Conservation (phyloP, 37 sponge, comb jelly and placozoan species). For the Axinella damicornis region DNA sequence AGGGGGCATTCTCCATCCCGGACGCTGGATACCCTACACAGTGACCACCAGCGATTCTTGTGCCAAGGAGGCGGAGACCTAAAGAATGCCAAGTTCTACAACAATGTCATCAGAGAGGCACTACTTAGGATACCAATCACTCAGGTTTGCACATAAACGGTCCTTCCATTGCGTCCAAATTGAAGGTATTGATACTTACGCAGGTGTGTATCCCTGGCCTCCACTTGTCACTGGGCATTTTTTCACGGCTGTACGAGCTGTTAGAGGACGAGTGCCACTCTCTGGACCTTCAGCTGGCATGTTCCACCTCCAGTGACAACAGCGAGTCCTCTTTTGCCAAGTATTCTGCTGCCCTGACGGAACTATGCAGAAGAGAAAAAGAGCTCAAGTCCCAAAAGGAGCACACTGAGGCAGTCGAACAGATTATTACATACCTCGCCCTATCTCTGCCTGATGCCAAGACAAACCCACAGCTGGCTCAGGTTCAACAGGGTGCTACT, state of each 20-base stretch:
- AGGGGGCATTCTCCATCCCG: neutral
- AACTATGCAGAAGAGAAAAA: neutral
- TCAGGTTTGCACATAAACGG: neutral
- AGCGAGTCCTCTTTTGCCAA: neutral
- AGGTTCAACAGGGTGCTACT: too few relatives aligned
- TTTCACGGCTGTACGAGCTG: slow-evolving; percentile 11
- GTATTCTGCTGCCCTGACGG: slow-evolving; percentile 3
- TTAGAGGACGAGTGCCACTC: slow-evolving; percentile 29
- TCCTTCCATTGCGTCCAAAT: neutral
- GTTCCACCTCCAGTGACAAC: neutral
- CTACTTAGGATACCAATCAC: slow-evolving; percentile 40
- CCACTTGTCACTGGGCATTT: slow-evolving; percentile 48
- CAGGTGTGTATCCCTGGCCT: slow-evolving; percentile 59
- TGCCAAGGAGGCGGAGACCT: slow-evolving; percentile 16
- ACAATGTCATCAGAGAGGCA: slow-evolving; percentile 35
- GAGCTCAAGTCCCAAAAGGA: too few relatives aligned
- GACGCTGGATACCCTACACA: slow-evolving; percentile 12
- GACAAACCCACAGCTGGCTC: too few relatives aligned
- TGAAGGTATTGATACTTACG: neutral
- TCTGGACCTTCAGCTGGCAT: slow-evolving; percentile 34
- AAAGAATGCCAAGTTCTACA: slow-evolving; percentile 44
- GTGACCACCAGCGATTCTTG: slow-evolving; percentile 15
- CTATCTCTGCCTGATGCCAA: too few relatives aligned
- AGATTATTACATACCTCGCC: too few relatives aligned
- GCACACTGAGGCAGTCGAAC: too few relatives aligned